Evolutionary conservation across 1,140 invertebrate genomes (phyloP).

Genomic region (Macrotrachela quadricornifera): DNA sequence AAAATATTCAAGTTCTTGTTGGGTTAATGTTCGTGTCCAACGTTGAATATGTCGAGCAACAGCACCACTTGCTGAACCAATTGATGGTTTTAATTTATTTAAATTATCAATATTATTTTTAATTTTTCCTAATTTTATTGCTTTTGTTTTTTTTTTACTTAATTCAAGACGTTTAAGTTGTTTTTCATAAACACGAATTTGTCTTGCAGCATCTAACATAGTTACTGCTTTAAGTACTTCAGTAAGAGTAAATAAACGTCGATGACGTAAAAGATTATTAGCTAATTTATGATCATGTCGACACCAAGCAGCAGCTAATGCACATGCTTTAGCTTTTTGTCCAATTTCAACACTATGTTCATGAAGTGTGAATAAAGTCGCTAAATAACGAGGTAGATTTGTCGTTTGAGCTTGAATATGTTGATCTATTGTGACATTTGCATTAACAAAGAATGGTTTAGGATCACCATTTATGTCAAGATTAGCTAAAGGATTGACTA

Average conservation of each 20-base stretch:
- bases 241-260: constrained; percentile 19
- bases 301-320: constrained; percentile 22
- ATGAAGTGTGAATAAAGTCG: constrained; percentile 16
- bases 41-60: constrained; percentile 14
- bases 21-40: constrained; percentile 17
- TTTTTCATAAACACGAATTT: constrained; percentile 19
- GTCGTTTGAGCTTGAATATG: constrained; percentile 19
- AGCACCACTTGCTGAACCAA: constrained; percentile 5
- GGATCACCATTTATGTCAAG: too few relatives aligned
- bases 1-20: constrained; percentile 20
- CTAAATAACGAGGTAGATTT: constrained; percentile 19
- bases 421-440: constrained; percentile 10
- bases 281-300: constrained; percentile 19
- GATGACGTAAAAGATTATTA: constrained; percentile 15
- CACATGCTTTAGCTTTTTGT: constrained; percentile 19
- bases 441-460: too few relatives aligned
- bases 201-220: constrained; percentile 19
- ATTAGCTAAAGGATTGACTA: too few relatives aligned
- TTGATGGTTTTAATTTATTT: constrained; percentile 16
- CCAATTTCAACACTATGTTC: constrained; percentile 19
- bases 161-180: constrained; percentile 18
- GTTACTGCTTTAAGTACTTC: constrained; percentile 22
- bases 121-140: constrained; percentile 17
- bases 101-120: constrained; percentile 25
- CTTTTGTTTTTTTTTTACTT: constrained; percentile 15